Percentiles rank a stretch among this genome's conserved stretches.
Conservation (phyloP, 2,888 invertebrate genomes). For the Eilema griseolum region DNA sequence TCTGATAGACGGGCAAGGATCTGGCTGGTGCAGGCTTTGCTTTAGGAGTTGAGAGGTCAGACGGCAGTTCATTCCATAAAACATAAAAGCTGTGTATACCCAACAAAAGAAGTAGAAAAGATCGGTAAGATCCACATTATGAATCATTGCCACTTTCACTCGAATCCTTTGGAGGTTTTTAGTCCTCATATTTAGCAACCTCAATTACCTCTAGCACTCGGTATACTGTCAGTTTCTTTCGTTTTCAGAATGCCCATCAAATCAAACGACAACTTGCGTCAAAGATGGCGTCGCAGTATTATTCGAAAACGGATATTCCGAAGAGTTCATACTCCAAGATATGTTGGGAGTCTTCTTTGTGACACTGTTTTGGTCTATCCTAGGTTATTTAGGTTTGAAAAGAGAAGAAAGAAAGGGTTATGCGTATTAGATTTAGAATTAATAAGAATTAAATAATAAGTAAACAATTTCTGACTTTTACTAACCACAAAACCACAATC, state of each 20-base stretch:
- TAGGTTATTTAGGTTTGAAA: constrained; percentile 75
- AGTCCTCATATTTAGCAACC: no score
- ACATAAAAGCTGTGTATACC: no score
- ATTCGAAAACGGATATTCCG: constrained; percentile 72
- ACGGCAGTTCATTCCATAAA: no score
- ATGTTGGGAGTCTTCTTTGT: constrained; percentile 66
- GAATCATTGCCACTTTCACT: no score
- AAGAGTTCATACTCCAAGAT: constrained; percentile 68
- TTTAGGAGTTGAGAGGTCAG: no score
- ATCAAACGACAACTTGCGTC: constrained; percentile 64
- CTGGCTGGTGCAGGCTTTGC: no score
- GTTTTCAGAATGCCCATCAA: constrained; percentile 73
- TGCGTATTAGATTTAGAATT: constrained; percentile 62
- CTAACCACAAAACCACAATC: background rate
- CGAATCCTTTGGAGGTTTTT: no score
- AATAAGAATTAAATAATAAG: background rate
- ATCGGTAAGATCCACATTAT: no score
- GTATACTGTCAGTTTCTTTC: background rate
- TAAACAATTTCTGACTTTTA: background rate
- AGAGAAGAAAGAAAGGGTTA: constrained; percentile 79
- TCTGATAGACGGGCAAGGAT: no score
- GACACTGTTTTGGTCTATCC: constrained; percentile 67
- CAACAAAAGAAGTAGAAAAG: no score
- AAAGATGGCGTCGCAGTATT: constrained; percentile 72
- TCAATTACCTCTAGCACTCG: background rate